These are phyloP conservation scores for Pogonognathellus flavescens DNA, from an alignment of 1,140 invertebrate species.

Conservation along the genomic window DNA sequence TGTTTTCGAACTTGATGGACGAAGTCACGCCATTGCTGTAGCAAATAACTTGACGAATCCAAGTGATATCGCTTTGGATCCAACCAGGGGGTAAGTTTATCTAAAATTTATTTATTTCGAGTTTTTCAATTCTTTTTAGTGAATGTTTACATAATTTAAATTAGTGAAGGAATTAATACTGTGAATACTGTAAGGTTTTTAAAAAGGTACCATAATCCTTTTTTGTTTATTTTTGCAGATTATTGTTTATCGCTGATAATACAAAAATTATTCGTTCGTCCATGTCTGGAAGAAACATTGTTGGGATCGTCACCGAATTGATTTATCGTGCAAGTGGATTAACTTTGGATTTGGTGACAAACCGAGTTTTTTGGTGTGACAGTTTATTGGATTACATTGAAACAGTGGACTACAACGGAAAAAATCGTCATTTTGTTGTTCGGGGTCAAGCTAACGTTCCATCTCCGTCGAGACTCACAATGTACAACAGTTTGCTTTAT, in stretches of 20 bases:
- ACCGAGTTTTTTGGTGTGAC: constrained; percentile 96
- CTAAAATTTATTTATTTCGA: constrained; percentile 15
- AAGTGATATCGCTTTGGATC: constrained; percentile 91
- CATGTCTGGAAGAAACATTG: constrained; percentile 89
- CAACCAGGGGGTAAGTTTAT: constrained; percentile 80
- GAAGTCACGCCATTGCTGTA: constrained; percentile 88
- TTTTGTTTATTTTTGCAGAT: constrained; percentile 69
- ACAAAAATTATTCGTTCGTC: constrained; percentile 89
- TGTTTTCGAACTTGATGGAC: constrained; percentile 88
- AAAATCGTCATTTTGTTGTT: constrained; percentile 82
- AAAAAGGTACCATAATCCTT: too few relatives aligned
- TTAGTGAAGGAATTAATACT: too few relatives aligned
- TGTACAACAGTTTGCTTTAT: constrained; percentile 92
- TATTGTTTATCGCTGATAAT: constrained; percentile 94
- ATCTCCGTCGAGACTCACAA: constrained; percentile 84
- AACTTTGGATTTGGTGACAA: constrained; percentile 86
- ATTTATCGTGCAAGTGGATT: constrained; percentile 91
- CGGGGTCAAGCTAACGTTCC: constrained; percentile 86
- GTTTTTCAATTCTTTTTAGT: too few relatives aligned
- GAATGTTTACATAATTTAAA: too few relatives aligned
- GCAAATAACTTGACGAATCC: constrained; percentile 92
- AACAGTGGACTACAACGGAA: constrained; percentile 94
- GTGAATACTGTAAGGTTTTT: too few relatives aligned
- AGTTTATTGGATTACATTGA: constrained; percentile 94
- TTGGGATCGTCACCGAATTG: constrained; percentile 88